Evolutionary conservation across 2,888 invertebrate species (phyloP).

Genomic region (Seira ritae): DNA sequence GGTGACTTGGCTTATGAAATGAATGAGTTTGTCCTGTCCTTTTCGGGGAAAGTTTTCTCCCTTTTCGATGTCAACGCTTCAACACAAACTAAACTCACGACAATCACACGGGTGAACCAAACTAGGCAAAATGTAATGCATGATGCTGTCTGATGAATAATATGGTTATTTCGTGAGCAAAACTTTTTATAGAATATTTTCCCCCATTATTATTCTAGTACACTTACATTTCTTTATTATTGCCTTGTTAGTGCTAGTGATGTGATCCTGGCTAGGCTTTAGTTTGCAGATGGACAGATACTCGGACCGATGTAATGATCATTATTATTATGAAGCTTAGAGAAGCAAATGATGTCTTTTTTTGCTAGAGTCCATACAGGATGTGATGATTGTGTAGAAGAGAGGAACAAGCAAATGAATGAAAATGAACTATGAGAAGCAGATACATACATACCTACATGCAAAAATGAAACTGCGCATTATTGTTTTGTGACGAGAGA

Average conservation of each 20-base stretch:
- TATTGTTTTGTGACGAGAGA: constrained; percentile 61
- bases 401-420: constrained; percentile 46
- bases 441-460: neutral
- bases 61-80: constrained; percentile 11
- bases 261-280: neutral
- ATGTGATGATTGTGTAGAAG: constrained; percentile 19
- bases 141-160: constrained; percentile 16
- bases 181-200: constrained; percentile 5
- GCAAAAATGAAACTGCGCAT: constrained; percentile 31
- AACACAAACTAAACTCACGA: constrained; percentile 41
- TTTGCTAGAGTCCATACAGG: neutral
- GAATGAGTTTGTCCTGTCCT: constrained; percentile 1
- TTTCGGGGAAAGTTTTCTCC: constrained; percentile 30
- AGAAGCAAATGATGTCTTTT: constrained; percentile 2
- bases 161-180: constrained; percentile 31
- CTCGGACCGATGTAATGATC: neutral
- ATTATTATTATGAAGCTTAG: neutral
- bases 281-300: constrained; percentile 9
- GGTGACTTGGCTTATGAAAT: neutral
- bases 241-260: constrained; percentile 15
- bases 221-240: constrained; percentile 14
- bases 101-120: neutral
- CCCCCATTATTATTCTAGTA: constrained; percentile 11
- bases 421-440: constrained; percentile 31
- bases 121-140: neutral